Conservation (phyloP, 2,113 vertebrate species). For the Halcyon malimbica region DNA sequence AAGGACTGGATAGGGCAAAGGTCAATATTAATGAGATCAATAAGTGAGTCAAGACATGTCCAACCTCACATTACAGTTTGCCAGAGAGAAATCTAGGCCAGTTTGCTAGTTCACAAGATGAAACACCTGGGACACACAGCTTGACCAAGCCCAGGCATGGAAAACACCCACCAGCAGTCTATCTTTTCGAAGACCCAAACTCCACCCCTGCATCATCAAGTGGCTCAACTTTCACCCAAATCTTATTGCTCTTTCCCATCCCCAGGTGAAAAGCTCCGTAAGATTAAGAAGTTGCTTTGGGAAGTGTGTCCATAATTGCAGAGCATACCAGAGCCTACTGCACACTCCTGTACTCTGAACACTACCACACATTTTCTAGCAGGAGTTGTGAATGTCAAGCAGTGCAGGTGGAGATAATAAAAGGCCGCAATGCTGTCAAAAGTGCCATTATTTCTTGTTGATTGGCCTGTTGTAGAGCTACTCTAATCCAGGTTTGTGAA, state of each 20-base stretch:
- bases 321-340: not conserved
- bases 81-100: not conserved
- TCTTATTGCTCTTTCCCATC: not conserved
- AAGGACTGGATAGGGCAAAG: not conserved
- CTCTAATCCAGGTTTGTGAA: slow-evolving; percentile 43
- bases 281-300: not conserved
- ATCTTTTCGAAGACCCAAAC: not conserved
- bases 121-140: not conserved
- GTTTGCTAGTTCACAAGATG: not conserved
- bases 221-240: not conserved
- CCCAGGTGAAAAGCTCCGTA: not conserved
- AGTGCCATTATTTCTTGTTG: slow-evolving; percentile 35
- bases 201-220: not conserved
- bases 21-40: not conserved
- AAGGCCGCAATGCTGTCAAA: slow-evolving; percentile 9
- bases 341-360: not conserved
- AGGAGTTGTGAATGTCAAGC: slow-evolving; percentile 44
- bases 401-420: slow-evolving; percentile 49
- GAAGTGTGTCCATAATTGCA: not conserved
- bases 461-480: slow-evolving; percentile 8
- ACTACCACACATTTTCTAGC: not conserved
- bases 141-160: not conserved
- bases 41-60: not conserved
- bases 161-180: not conserved
- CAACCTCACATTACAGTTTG: not conserved